Base-by-base conservation (phyloP, 2,888 invertebrate genomes). In the Papilio protenor region DNA sequence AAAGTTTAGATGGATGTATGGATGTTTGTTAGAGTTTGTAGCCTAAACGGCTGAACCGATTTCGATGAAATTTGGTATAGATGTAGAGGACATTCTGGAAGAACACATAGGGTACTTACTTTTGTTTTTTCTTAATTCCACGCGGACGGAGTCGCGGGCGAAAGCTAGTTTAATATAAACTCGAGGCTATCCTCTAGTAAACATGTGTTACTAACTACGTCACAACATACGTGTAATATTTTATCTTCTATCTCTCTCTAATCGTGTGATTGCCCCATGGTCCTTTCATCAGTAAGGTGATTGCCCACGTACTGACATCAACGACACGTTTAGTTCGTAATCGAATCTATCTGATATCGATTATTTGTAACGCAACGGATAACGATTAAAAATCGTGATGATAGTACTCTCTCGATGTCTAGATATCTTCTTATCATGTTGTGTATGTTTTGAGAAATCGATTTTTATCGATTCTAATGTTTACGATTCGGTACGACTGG, bases 341-440 rank as follows among this genome's bases (percentile, higher is more conserved):
- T 73, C 73, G 66, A 69, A 16, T 57, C 73, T 77, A 77, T 77
- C 77, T n/a, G 40, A 61, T 77, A 77, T 77, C 77, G 73, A 77
- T 73, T 73, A 66, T 73, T 77, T 66, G 72, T 76, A 76, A 76
- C 49, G 70, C 55, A 45, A 27, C 57, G 55, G 75, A 72, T 76
- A 72, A 64, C 49, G 45, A 47, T 77, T 64, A 33, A 33, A 14
- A 21, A 74, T 64, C 77, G 77, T 78, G 77, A 74, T 71, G 77
- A 78, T 78, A 78, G 61, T 40, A 70, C n/a, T 33, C 33, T 75
- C 61, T 71, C 33, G 40, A 21, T 61, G 75, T 45, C 71, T 49
- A 69, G 52, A 1, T n/a, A 61, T 77, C 69, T 47, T 49, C 74
- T 76, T 71, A 76, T 76, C 76, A 16, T 47, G 10, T 72, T 49